Evolutionary conservation across 2,888 invertebrate genomes (phyloP).

Genomic region (Ditula angustiorana): DNA sequence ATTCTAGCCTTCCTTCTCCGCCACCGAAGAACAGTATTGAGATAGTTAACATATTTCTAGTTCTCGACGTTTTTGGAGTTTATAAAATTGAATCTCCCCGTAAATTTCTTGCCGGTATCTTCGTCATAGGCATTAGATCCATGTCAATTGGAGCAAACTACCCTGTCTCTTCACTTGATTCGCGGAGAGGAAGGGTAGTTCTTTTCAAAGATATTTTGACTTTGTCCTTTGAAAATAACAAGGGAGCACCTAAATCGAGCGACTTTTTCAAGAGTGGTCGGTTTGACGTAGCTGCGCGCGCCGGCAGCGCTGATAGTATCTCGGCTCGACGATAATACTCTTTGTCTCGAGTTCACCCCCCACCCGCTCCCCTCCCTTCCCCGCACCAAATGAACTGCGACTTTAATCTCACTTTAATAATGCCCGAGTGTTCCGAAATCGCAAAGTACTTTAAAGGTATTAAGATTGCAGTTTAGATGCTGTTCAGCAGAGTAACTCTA

Average conservation of each 20-base stretch:
- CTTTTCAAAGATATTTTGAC: too few species aligned
- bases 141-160: too few species aligned
- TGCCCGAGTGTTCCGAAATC: slow-evolving; percentile 27
- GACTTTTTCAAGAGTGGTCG: not conserved
- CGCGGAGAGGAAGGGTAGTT: too few species aligned
- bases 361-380: not conserved
- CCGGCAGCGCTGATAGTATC: slow-evolving; percentile 29
- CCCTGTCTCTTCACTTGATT: too few species aligned
- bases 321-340: slow-evolving; percentile 35
- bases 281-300: slow-evolving; percentile 10
- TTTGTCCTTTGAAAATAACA: too few species aligned
- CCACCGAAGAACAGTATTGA: too few species aligned
- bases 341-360: slow-evolving; percentile 36
- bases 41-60: too few species aligned
- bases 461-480: slow-evolving; percentile 38
- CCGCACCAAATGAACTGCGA: slow-evolving; percentile 38
- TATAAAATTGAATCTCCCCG: too few species aligned
- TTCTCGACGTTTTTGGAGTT: too few species aligned
- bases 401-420: slow-evolving; percentile 39
- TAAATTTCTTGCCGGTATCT: too few species aligned
- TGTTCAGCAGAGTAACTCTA: slow-evolving; percentile 10
- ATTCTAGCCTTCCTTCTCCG: too few species aligned
- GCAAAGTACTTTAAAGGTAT: slow-evolving; percentile 34
- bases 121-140: too few species aligned
- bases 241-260: not conserved